Percentiles rank a stretch among this genome's conserved stretches.
Evolutionary conservation across 2,797 vertebrate species (phyloP).

Genomic region (Falco columbarius): DNA sequence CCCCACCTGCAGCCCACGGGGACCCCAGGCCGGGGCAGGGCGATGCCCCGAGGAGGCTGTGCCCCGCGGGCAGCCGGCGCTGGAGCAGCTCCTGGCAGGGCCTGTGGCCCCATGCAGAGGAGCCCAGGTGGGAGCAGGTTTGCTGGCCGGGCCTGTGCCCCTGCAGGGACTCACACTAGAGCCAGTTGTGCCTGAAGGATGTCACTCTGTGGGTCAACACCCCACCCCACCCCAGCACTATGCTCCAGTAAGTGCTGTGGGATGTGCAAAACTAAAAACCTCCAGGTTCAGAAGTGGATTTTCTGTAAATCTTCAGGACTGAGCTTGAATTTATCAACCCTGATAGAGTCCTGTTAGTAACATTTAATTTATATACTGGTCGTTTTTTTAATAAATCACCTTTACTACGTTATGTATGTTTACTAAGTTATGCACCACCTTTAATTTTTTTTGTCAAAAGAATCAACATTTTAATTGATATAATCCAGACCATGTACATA

Average conservation of each 20-base stretch:
- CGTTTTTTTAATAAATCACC: neutral
- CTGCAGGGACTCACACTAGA: fast-evolving
- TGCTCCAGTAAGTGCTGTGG: neutral
- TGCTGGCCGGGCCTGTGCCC: no score
- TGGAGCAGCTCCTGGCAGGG: no score
- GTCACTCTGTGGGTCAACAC: neutral
- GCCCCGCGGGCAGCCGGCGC: no score
- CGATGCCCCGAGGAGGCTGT: no score
- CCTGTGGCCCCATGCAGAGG: neutral
- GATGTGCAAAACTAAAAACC: neutral
- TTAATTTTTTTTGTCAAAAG: neutral
- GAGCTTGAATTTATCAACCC: neutral
- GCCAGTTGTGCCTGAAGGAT: neutral
- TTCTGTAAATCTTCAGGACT: neutral
- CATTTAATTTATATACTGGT: neutral
- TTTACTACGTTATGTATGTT: neutral
- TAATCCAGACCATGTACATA: fast-evolving
- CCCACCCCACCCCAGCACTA: no score
- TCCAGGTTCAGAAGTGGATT: neutral
- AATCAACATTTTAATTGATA: neutral
- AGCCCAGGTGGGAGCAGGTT: neutral
- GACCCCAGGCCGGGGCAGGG: no score
- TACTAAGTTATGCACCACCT: neutral
- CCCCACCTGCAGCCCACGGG: no score
- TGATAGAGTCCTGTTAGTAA: neutral